These are phyloP conservation scores for Canis aureus DNA, from an alignment of 2,113 vertebrate genomes.

Conservation along the genomic window DNA sequence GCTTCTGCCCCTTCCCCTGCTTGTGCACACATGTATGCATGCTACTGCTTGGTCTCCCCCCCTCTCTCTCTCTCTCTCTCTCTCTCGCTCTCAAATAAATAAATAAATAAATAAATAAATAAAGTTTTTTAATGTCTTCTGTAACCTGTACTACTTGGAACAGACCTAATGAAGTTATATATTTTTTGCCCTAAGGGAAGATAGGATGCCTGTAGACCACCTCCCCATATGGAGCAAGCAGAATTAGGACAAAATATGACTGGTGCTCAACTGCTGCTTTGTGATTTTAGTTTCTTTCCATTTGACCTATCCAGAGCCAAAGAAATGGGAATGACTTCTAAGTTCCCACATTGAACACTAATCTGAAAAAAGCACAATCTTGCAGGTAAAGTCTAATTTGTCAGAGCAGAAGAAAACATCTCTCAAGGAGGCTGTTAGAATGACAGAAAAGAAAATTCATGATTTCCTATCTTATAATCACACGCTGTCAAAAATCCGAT, in stretches of 20 bases:
- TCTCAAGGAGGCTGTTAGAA: not conserved
- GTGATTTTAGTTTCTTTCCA: conserved; percentile 18
- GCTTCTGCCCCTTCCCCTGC: too few species aligned
- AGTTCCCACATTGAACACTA: not conserved
- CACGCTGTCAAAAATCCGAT: not conserved
- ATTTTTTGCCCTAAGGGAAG: not conserved
- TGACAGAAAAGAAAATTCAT: not conserved
- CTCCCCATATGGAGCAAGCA: not conserved
- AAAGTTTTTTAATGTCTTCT: not conserved
- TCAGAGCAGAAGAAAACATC: not conserved
- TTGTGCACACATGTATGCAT: too few species aligned
- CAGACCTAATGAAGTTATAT: not conserved
- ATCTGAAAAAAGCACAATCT: conserved; percentile 29
- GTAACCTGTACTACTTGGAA: not conserved
- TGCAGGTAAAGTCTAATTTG: not conserved
- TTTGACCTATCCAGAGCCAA: not conserved
- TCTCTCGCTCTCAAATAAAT: too few species aligned
- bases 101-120: too few species aligned
- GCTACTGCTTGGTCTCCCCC: too few species aligned
- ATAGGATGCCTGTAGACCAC: not conserved
- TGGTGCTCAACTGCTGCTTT: not conserved
- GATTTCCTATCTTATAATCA: not conserved
- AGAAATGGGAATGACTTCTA: not conserved
- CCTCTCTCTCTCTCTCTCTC: too few species aligned
- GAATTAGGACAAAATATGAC: not conserved